Evolutionary conservation across 2,797 vertebrate species (phyloP).

Genomic region (Hemibagrus guttatus): DNA sequence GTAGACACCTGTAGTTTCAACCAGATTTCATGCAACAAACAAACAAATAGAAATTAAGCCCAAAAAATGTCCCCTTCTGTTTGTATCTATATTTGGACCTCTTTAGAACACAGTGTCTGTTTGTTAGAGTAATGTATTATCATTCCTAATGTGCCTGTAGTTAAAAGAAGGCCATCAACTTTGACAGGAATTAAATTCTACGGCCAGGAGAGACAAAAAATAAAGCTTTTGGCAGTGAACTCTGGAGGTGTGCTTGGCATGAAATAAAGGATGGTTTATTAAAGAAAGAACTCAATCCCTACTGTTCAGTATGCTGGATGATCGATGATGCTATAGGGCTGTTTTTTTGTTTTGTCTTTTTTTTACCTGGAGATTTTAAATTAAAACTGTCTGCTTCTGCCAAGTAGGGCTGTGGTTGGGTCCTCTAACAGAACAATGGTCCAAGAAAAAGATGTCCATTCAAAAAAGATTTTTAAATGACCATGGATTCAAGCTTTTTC

Average conservation of each 20-base stretch:
- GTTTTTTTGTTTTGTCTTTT: no score
- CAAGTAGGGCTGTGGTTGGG: neutral
- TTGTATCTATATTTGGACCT: neutral
- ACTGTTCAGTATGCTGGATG: neutral
- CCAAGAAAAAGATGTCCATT: neutral
- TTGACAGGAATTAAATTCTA: neutral
- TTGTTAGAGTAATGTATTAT: neutral
- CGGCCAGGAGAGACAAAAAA: neutral
- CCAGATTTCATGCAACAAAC: neutral
- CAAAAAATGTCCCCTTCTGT: neutral
- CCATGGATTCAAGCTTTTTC: neutral
- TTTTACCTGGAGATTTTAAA: neutral
- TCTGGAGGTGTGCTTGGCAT: neutral
- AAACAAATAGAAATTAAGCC: neutral
- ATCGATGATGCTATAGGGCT: neutral
- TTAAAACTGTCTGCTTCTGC: neutral
- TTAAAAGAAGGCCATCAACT: neutral
- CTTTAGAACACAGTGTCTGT: neutral
- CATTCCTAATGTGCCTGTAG: neutral
- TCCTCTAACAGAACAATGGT: neutral
- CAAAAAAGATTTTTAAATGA: neutral
- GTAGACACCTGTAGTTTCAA: neutral
- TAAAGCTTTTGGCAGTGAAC: neutral
- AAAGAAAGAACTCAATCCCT: neutral
- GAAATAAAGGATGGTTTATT: neutral